Conservation (phyloP, 2,888 invertebrate genomes). For the Desoria tigrina region DNA sequence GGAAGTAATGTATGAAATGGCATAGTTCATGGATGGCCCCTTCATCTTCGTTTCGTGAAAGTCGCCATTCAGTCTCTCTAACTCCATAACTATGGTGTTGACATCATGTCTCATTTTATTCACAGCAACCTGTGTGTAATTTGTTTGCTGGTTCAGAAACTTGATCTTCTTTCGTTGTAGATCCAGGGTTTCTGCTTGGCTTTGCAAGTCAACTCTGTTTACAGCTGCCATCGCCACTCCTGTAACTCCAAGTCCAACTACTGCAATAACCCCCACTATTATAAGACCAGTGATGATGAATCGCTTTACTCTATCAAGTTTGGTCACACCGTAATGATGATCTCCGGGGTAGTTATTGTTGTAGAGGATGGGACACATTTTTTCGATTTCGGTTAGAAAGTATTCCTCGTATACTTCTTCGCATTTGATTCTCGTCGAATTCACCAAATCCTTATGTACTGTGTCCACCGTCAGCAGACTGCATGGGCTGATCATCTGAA, state of each 20-base stretch:
- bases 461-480: neutral
- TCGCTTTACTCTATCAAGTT: neutral
- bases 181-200: neutral
- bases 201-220: neutral
- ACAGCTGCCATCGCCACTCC: neutral
- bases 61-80: constrained; percentile 18
- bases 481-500: neutral
- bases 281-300: neutral
- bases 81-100: neutral
- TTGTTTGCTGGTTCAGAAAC: neutral
- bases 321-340: too few species aligned
- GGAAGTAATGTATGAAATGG: constrained; percentile 22
- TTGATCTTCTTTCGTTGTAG: neutral
- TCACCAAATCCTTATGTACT: neutral
- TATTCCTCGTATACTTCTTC: neutral
- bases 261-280: neutral
- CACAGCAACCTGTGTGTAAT: neutral
- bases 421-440: neutral
- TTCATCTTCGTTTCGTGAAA: constrained; percentile 25
- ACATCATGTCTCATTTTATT: constrained; percentile 6
- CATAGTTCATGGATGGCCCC: constrained; percentile 11
- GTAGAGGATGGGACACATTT: constrained; percentile 2
- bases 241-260: neutral
- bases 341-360: neutral
- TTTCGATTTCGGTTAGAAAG: constrained; percentile 9